A percentile compares a stretch with the other conserved stretches of the same genome.
These are phyloP conservation scores for Diplosoma virens DNA, from an alignment of 23 tunicate species.

Conservation along the genomic window DNA sequence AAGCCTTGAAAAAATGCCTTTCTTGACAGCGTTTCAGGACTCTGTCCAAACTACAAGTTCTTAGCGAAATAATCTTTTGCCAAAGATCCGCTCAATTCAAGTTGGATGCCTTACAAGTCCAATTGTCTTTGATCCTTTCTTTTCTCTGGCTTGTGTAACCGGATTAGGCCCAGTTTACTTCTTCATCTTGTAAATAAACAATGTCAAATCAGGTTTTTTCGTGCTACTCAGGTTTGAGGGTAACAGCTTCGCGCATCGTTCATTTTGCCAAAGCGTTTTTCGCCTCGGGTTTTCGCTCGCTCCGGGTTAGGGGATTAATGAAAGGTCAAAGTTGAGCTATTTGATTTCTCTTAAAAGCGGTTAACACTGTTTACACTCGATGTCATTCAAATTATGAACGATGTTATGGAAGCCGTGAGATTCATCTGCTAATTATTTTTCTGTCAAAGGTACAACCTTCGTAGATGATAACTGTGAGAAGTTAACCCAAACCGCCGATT, in stretches of 20 bases:
- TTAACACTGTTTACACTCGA: not conserved
- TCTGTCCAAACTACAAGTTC: not conserved
- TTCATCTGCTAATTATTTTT: conserved; percentile 39
- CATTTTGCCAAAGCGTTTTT: not conserved
- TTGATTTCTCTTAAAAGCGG: not conserved
- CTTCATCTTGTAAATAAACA: conserved; percentile 13
- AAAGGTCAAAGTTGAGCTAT: not conserved
- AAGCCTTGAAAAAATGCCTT: not conserved
- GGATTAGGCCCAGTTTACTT: not conserved
- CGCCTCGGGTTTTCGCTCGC: not conserved
- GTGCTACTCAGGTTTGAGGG: not conserved
- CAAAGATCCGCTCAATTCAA: not conserved
- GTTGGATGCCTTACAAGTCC: not conserved
- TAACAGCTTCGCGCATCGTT: conserved; percentile 11
- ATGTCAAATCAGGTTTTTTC: not conserved
- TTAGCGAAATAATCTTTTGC: not conserved
- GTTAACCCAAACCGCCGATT: too few species aligned
- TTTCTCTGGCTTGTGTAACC: conserved; percentile 10
- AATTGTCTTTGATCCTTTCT: conserved; percentile 8
- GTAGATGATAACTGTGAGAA: too few species aligned
- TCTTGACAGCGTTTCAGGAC: not conserved
- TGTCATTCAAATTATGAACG: conserved; percentile 6
- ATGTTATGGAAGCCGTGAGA: too few species aligned
- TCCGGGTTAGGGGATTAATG: conserved; percentile 2
- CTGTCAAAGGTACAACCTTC: conserved; percentile 28